These are phyloP conservation scores for Machimus atricapillus DNA, from an alignment of 2,888 invertebrate species.

Conservation along the genomic window DNA sequence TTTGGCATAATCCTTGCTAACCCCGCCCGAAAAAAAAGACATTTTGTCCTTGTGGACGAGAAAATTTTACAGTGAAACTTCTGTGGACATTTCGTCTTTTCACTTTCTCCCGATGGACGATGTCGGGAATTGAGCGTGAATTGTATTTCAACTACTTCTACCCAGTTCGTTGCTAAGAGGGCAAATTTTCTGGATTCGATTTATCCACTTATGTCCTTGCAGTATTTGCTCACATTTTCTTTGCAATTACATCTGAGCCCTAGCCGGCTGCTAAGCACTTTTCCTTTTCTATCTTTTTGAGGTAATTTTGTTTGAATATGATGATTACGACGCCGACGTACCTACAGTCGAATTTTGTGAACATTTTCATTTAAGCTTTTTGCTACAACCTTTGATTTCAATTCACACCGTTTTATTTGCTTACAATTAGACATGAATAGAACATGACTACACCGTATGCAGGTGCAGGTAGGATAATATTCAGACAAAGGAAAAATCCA, in stretches of 20 bases:
- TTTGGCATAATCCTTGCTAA: conserved; percentile 27
- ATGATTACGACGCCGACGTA: background rate
- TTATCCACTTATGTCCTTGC: conserved; percentile 18
- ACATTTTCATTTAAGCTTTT: background rate
- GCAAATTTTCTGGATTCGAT: conserved; percentile 29
- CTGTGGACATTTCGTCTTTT: background rate
- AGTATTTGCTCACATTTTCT: background rate
- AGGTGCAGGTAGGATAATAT: background rate
- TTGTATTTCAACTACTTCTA: background rate
- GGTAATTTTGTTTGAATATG: background rate
- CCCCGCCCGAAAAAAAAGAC: background rate
- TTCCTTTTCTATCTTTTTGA: background rate
- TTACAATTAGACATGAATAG: background rate
- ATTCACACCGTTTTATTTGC: background rate
- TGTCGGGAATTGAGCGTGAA: background rate
- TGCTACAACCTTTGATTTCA: background rate
- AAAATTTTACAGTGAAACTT: conserved; percentile 9
- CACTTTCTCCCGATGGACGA: background rate
- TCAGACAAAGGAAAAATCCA: background rate
- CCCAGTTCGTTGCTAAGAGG: background rate
- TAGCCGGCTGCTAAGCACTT: background rate
- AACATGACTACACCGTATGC: background rate
- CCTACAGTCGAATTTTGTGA: background rate
- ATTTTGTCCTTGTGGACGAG: background rate
- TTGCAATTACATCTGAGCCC: background rate